Base-by-base conservation (phyloP, 2,888 invertebrate genomes). In the Emmelina monodactyla region DNA sequence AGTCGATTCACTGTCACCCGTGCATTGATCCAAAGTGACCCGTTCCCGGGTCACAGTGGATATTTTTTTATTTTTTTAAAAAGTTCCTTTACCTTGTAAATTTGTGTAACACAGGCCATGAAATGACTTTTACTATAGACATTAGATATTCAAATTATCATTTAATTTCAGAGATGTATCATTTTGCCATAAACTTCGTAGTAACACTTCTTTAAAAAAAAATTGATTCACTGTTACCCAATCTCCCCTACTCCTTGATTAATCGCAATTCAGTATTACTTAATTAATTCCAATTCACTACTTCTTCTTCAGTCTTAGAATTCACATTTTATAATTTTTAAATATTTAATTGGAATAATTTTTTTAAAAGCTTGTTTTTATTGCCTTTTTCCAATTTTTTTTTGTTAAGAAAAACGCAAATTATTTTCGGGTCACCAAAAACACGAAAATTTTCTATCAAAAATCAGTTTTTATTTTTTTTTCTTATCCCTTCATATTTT, bases 21-120 rank as follows among this genome's bases (percentile, higher is more conserved):
- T 32, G 30, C n/a, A 22, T 12, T 28, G 32, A 37, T 34, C 34
- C 37, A 34, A 34, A 31, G 28, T 37, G 34, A 37, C 33, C 34
- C 37, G 25, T 30, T 25, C 31, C 3, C 13, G 38, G 38, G 33
- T 30, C 31, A 33, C 38, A 38, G 35, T 35, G 38, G 30, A 38
- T 38, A 22, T 28, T 32, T 38, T 35, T 35, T 11, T 33, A 32
- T n/a, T 35, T 31, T 31, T 37, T 37, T 16, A 22, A 15, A 32
- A 30, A 37, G 15, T 30, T 2, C 19, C 19, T 30, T 22, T 33
- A 25, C 14, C 28, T 37, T 37, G 33, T 25, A 37, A 28, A 10
- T 31, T 34, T 30, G 12, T 30, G 14, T 22, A 19, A 15, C 25
- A 13, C 12, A 6, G 6, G 30, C 30, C n/a, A 32, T 15, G 5